Percentiles rank a stretch among this genome's conserved stretches.
phyloP scores from a whole-genome alignment of 2,797 vertebrate genomes.

The Eulemur coronatus region DNA sequence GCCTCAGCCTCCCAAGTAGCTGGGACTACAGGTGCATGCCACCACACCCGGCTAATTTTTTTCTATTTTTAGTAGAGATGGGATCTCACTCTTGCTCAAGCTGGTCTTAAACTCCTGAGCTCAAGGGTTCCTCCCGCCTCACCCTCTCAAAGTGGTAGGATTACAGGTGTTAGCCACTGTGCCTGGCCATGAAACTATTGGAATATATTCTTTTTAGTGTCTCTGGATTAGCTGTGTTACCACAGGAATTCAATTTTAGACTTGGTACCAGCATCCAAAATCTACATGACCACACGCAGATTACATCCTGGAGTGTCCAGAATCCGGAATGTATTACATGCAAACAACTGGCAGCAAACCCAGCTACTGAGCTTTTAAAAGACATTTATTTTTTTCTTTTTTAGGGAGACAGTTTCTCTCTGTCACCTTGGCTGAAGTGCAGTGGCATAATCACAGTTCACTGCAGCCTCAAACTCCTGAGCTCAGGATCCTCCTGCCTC shows the following conservation, averaged over 20 bases:
- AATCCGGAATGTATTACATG: neutral
- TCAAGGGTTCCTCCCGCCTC: neutral
- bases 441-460: no score
- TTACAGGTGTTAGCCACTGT: no score
- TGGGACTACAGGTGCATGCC: neutral
- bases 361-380: neutral
- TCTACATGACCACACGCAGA: neutral
- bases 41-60: neutral
- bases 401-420: no score
- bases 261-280: neutral
- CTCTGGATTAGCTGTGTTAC: neutral
- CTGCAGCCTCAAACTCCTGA: no score
- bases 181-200: neutral
- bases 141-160: neutral
- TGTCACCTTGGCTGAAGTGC: no score
- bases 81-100: neutral
- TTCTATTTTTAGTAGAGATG: neutral
- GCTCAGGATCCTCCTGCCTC: no score
- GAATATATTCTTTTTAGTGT: neutral
- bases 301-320: neutral
- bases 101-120: neutral
- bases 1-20: neutral
- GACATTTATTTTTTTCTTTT: neutral
- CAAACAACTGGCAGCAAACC: neutral
- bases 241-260: neutral